Conservation (phyloP, 2,888 invertebrate species). For the Aleiodes testaceus region DNA sequence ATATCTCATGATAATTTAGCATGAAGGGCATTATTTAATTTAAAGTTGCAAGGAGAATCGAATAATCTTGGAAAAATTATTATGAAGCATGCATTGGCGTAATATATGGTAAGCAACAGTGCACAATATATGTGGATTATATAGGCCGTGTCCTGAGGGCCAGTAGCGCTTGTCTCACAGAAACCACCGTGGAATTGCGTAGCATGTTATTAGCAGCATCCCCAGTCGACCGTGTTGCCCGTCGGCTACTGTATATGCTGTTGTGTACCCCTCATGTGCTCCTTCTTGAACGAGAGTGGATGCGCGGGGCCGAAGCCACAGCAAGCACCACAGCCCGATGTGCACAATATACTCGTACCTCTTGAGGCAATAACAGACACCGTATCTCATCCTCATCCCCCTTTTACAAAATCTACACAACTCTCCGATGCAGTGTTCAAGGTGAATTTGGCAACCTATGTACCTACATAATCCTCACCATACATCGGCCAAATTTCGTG, state of each 20-base stretch:
- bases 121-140: slow-evolving; percentile 31
- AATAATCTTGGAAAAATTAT: neutral
- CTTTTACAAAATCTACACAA: slow-evolving; percentile 26
- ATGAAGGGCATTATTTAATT: neutral
- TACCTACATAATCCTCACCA: slow-evolving; percentile 24
- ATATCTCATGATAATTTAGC: slow-evolving; percentile 22
- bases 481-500: slow-evolving; percentile 4
- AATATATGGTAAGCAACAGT: slow-evolving; percentile 4
- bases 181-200: slow-evolving; percentile 48
- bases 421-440: slow-evolving; percentile 29
- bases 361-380: slow-evolving; percentile 41
- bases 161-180: slow-evolving; percentile 44
- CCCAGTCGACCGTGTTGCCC: slow-evolving; percentile 51
- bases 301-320: slow-evolving; percentile 39
- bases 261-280: slow-evolving; percentile 18
- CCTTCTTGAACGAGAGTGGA: slow-evolving; percentile 18
- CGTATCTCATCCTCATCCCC: slow-evolving; percentile 30
- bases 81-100: neutral
- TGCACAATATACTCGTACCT: slow-evolving; percentile 38
- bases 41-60: neutral
- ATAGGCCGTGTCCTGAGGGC: slow-evolving; percentile 45
- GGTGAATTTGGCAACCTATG: slow-evolving; percentile 26
- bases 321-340: slow-evolving; percentile 17
- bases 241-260: slow-evolving; percentile 51
- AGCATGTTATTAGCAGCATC: slow-evolving; percentile 54